Evolutionary conservation across 2,113 vertebrate species (phyloP), one percentile per base, ranked within the genome.

Genomic region (Platysternon megacephalum): DNA sequence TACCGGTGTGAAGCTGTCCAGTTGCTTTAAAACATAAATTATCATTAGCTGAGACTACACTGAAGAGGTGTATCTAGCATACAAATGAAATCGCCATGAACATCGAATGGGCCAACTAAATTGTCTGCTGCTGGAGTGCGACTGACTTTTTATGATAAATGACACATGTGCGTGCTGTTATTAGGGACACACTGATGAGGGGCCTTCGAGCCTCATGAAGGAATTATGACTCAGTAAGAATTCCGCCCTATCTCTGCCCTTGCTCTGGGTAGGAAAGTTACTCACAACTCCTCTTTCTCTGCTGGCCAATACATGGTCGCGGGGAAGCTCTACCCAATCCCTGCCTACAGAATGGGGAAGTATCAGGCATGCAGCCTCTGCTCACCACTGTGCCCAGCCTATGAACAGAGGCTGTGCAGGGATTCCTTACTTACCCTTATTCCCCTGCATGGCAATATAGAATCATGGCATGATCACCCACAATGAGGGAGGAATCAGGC

Each of bases 401-500:
- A 53, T 53, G 52, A 53, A 26, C 68, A 76, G 39, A 26, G 51
- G 29, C 11, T 11, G 26, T n/a, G 12, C 28, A 61, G 19, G 19
- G 8, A n/a, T 61, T 61, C 58, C 12, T 61, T 32, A 16, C 9
- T 48, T 48, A 49, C 32, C 39, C 53, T 55, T 49, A 3, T 17
- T 91, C 74, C 4, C 78, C 2, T 65, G n/a, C 3, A 0, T 4
- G 28, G 61, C 81, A 82, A 5, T 26, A 4, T 5, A 49, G 39
- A 28, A 21, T 3, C 52, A 52, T 24, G 68, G 9, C 2, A 55
- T 42, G 39, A 42, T 3, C 1, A 1, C 46, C 28, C 68, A n/a
- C 1, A 10, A 2, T 26, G 21, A 32, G 2, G 21, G 79, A 28
- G 19, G 5, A 2, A 26, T 76, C 1, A 82, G 21, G 0, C 61